Percentiles rank a stretch among this genome's conserved stretches.
Conservation (phyloP, 2,888 invertebrate genomes). For the Globia sparganii region DNA sequence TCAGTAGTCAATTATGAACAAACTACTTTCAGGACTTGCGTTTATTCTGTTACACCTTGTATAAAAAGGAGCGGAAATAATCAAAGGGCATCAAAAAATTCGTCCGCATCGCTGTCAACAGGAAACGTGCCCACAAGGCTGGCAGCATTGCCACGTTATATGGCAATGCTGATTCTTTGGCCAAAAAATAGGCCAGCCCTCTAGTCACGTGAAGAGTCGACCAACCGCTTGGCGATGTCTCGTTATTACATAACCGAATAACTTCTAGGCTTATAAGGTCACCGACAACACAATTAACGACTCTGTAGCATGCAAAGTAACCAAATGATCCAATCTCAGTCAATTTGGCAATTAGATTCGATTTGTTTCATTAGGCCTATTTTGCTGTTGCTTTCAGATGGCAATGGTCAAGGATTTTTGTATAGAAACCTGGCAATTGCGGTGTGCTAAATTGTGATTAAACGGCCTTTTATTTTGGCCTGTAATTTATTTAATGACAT, state of each 20-base stretch:
- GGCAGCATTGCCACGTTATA: no score
- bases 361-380: constrained; percentile 64
- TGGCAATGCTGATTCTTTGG: no score
- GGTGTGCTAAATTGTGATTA: constrained; percentile 23
- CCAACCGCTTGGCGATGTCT: no score
- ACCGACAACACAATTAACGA: constrained; percentile 59
- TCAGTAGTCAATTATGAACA: no score
- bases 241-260: constrained; percentile 34
- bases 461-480: constrained; percentile 28
- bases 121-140: no score
- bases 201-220: no score
- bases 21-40: no score
- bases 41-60: no score
- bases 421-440: constrained; percentile 24
- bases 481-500: constrained; percentile 43
- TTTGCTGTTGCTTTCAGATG: constrained; percentile 36
- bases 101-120: no score
- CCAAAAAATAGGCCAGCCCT: no score
- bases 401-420: constrained; percentile 40
- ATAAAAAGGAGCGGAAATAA: no score
- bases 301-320: constrained; percentile 57
- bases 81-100: no score
- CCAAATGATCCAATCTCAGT: constrained; percentile 60
- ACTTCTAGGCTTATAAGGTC: constrained; percentile 53
- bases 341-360: constrained; percentile 62